Evolutionary conservation across 2,888 invertebrate genomes (phyloP), one percentile per base, ranked within the genome.

Genomic region (Tetragonisca angustula): DNA sequence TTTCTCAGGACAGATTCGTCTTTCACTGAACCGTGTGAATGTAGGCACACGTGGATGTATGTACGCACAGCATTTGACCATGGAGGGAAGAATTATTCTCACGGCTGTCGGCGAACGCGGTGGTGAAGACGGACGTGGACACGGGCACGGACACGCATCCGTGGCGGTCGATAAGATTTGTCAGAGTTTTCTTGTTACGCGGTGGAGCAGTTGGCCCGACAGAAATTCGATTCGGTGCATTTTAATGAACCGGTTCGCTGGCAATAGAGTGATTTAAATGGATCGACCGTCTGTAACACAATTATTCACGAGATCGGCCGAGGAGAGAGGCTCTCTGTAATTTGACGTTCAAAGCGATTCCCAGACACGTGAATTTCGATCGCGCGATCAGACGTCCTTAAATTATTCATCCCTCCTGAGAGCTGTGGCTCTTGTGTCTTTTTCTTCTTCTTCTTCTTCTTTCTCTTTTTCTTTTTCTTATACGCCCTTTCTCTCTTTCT

Each of bases 341-440:
- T 90, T 90, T 87, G 90, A 90, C 89, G 89, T 88, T 88, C 87
- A 88, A 90, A 90, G 84, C 88, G 89, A 83, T 88, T 89, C 81
- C 83, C 85, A 90, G 90, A 89, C 89, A 88, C 87, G 89, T 86
- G 89, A 85, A 90, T 86, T 86, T 59, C 84, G 86, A 88, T 88
- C 89, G 78, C 81, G 78, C 88, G 84, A 90, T 89, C 85, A 85
- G 90, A 87, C 89, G 74, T 83, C 81, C 81, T 85, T 87, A 88
- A 90, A 90, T 90, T 90, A 90, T 90, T 90, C 89, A 90, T 88
- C 76, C 84, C 85, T 84, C 79, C 76, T 78, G 85, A 87, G 87
- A 83, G 83, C 69, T 65, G 70, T 50, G 78, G 69, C 56, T 61
- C 17, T 19, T 13, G 61, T 36, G 43, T 54, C 71, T 65, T 21